Conservation (phyloP, 2,888 invertebrate genomes). For the Gnatocerus cornutus region DNA sequence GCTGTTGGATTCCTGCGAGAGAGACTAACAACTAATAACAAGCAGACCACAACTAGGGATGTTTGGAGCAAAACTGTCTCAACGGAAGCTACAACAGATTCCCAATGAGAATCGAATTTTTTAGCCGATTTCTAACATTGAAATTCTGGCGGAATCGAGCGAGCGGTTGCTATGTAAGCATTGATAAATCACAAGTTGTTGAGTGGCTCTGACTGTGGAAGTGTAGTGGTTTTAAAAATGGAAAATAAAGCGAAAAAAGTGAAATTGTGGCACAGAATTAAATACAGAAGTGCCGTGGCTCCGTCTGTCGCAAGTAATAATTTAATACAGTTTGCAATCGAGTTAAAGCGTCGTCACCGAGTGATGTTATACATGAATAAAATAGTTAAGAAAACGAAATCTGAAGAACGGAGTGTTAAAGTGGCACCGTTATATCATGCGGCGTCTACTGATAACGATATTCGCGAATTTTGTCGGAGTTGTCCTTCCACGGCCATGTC, state of each 20-base stretch:
- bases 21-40: constrained; percentile 33
- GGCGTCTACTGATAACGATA: constrained; percentile 26
- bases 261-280: constrained; percentile 44
- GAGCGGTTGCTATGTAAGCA: constrained; percentile 46
- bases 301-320: constrained; percentile 29
- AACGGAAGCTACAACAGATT: constrained; percentile 21
- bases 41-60: constrained; percentile 31
- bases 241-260: constrained; percentile 38
- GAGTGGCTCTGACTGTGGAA: constrained; percentile 27
- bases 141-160: background rate
- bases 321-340: constrained; percentile 26
- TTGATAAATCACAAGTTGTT: constrained; percentile 43
- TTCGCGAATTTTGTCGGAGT: constrained; percentile 48
- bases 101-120: constrained; percentile 13
- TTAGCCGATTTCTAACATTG: constrained; percentile 6
- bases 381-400: constrained; percentile 34
- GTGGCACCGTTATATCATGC: constrained; percentile 34
- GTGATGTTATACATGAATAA: constrained; percentile 41
- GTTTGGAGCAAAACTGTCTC: constrained; percentile 23
- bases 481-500: constrained; percentile 74
- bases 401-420: constrained; percentile 35
- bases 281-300: constrained; percentile 29
- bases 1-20: constrained; percentile 20
- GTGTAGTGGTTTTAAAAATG: constrained; percentile 30
- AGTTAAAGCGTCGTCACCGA: constrained; percentile 31